Evolutionary conservation across 2,797 vertebrate genomes (phyloP), one percentile per base, ranked within the genome.

Genomic region (Lates japonicus): DNA sequence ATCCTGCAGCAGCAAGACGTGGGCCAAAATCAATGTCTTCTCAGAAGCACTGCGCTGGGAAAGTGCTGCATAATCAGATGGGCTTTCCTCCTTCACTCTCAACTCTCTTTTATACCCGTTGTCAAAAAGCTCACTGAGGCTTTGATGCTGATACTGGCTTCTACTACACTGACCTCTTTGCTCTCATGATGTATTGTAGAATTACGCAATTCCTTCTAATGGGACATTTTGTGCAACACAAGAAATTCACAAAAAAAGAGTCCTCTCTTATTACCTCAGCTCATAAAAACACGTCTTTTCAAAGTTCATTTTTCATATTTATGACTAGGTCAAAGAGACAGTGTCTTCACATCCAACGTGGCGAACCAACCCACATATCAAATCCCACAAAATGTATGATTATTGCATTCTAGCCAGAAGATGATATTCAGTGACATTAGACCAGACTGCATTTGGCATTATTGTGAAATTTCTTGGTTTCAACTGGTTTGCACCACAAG

Each of bases 21-120:
- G 10, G 55, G 94, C 94, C 93, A 95, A 94, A 86, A 91, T 93
- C 93, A 94, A 93, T 93, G 93, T 94, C 87, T 80, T 80, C 74
- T 35, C 66, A 70, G 88, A 87, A 86, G 86, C 74, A 71, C 66
- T 73, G 86, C 29, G 76, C 87, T 85, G 87, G 88, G 88, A 93
- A 91, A 93, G 82, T 55, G 78, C 90, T 80, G 78, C 78, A 71
- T 85, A 91, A 93, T 94, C 88, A 89, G 88, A 94, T 90, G 80
- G 88, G 92, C 88, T 88, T 85, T 69, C 82, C 67, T 92, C 77
- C 84, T 80, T 78, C 74, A 37, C 65, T 76, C 70, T 85, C n/a
- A 67, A 42, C 73, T 84, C 76, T 76, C 51, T 83, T 76, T 74
- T 54, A 61, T 78, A 54, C 77, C 76, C 77, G 68, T 35, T 65